phyloP scores from a whole-genome alignment of 2,113 vertebrate genomes.

The Mustela nigripes region DNA sequence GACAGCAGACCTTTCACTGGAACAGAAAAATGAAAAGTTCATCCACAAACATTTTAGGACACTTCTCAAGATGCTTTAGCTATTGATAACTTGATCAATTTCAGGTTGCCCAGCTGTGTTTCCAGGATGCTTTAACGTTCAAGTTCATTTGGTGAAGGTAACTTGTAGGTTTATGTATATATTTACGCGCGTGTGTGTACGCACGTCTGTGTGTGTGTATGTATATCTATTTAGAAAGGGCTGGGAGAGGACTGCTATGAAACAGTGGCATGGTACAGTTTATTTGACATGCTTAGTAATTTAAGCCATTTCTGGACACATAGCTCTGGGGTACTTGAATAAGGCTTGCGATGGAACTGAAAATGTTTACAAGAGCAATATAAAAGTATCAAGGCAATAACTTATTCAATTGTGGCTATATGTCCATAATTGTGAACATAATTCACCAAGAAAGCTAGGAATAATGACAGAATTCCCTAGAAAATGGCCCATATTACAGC shows the following conservation, averaged over 20 bases:
- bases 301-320: neutral
- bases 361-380: conserved; percentile 49
- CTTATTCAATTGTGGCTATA: conserved; percentile 14
- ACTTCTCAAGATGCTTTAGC: conserved; percentile 67
- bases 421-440: conserved; percentile 31
- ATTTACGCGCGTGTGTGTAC: neutral
- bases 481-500: neutral
- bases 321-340: neutral
- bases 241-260: neutral
- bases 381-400: conserved; percentile 40
- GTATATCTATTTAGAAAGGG: neutral
- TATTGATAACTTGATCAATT: conserved; percentile 42
- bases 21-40: conserved; percentile 70
- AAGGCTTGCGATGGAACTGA: neutral
- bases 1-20: conserved; percentile 61
- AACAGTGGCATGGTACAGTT: neutral
- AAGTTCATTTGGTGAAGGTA: conserved; percentile 30
- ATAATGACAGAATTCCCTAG: conserved; percentile 6
- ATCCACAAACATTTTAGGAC: conserved; percentile 45
- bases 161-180: neutral
- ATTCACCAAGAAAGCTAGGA: neutral
- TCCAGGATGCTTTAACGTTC: conserved; percentile 44
- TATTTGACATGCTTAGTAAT: conserved; percentile 12
- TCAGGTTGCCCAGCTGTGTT: conserved; percentile 16
- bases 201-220: rapidly evolving